phyloP scores from a whole-genome alignment of 2,113 vertebrate genomes.

The Rhinolophus ferrumequinum region DNA sequence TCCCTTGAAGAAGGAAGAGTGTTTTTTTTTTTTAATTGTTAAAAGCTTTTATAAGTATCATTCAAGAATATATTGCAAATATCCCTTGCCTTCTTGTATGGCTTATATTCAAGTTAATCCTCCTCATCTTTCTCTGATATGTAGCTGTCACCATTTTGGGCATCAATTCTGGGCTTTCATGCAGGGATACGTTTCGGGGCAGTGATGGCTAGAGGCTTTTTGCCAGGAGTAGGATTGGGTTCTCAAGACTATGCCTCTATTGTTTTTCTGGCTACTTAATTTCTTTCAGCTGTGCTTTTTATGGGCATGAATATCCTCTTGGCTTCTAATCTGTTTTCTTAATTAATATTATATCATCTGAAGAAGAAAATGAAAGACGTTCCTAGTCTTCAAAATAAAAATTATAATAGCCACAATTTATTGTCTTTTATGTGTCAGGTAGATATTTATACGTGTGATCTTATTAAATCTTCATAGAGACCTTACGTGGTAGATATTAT shows the following conservation, averaged over 20 bases:
- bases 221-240: not conserved
- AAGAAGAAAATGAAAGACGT: not conserved
- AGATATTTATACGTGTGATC: not conserved
- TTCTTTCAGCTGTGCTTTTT: constrained; percentile 54
- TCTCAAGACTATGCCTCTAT: not conserved
- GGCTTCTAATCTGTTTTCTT: constrained; percentile 55
- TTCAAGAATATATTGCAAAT: not conserved
- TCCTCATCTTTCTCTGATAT: not conserved
- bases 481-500: not conserved
- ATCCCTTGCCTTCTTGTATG: not conserved
- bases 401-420: constrained; percentile 4
- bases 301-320: not conserved
- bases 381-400: constrained; percentile 42
- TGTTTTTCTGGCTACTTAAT: not conserved
- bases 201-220: not conserved
- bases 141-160: not conserved
- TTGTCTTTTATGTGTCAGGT: constrained; percentile 19
- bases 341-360: constrained; percentile 46
- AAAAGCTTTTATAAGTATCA: not conserved
- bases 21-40: not conserved
- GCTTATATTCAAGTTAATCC: not conserved
- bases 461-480: not conserved
- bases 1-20: not conserved
- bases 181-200: too few species aligned
- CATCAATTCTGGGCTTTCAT: not conserved